Conservation (phyloP, 2,113 vertebrate genomes). For the Bostrychus sinensis region DNA sequence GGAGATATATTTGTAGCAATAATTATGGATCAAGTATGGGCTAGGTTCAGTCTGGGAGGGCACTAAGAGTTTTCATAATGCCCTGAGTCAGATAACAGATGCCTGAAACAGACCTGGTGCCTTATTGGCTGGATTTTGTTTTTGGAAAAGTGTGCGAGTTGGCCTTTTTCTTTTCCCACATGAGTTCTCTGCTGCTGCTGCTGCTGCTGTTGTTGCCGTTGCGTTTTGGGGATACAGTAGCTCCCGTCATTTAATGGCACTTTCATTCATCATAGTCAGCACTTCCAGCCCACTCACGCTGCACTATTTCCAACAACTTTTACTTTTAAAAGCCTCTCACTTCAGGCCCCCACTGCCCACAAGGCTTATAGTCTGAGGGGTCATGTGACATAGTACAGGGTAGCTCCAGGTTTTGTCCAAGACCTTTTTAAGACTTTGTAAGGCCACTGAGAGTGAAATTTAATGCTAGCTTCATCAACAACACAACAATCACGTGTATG, state of each 20-base stretch:
- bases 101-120: background rate
- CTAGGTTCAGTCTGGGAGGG: slow-evolving; percentile 35
- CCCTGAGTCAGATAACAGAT: slow-evolving; percentile 9
- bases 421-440: too few species aligned
- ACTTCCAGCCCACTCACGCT: slow-evolving; percentile 50
- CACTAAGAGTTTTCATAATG: slow-evolving; percentile 23
- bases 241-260: slow-evolving; percentile 37
- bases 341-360: slow-evolving; percentile 18
- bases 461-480: too few species aligned
- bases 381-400: slow-evolving; percentile 6
- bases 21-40: slow-evolving; percentile 32
- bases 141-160: slow-evolving; percentile 18
- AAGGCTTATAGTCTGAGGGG: slow-evolving; percentile 12
- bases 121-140: slow-evolving; percentile 30
- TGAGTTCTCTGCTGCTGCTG: slow-evolving; percentile 36
- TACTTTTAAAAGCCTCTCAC: slow-evolving; percentile 46
- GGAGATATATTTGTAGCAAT: slow-evolving; percentile 14
- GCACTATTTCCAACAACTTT: slow-evolving; percentile 42
- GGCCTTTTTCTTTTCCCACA: slow-evolving; percentile 37
- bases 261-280: slow-evolving; percentile 67
- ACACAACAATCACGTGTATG: too few species aligned
- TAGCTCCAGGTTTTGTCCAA: too few species aligned
- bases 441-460: too few species aligned
- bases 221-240: slow-evolving; percentile 45
- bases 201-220: slow-evolving; percentile 40